Conservation (phyloP, 2,888 invertebrate genomes). For the Pseudanteris insignis region DNA sequence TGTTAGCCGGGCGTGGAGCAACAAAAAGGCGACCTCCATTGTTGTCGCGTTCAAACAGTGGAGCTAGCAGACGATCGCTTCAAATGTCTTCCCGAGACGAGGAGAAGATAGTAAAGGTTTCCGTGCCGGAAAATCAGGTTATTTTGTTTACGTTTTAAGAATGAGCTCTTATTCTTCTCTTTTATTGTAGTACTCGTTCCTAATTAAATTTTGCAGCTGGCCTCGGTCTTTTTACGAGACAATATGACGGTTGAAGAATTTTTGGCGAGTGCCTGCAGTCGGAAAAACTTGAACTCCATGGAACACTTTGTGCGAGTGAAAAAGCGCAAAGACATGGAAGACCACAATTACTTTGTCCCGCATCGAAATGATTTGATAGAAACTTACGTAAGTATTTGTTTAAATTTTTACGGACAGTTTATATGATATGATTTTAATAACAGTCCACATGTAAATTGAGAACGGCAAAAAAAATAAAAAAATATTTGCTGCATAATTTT, state of each 20-base stretch:
- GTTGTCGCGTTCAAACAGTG: constrained; percentile 88
- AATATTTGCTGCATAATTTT: too few relatives aligned
- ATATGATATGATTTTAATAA: neutral
- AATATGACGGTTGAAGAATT: constrained; percentile 97
- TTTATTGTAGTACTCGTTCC: constrained; percentile 6
- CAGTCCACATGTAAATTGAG: too few relatives aligned
- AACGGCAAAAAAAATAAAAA: too few relatives aligned
- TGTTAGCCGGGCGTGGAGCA: constrained; percentile 89
- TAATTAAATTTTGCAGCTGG: constrained; percentile 66
- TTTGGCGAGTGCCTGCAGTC: constrained; percentile 88
- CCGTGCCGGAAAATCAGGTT: constrained; percentile 82
- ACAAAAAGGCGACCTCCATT: constrained; percentile 91
- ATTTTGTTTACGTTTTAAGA: constrained; percentile 20
- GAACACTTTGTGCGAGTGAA: constrained; percentile 96
- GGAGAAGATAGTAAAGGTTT: constrained; percentile 89
- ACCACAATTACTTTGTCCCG: constrained; percentile 95
- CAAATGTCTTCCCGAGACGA: constrained; percentile 89
- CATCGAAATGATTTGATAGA: constrained; percentile 94
- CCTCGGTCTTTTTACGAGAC: constrained; percentile 87
- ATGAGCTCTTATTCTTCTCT: too few relatives aligned
- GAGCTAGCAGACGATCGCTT: constrained; percentile 86
- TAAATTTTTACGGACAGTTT: neutral
- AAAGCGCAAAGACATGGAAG: constrained; percentile 93
- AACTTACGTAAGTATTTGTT: constrained; percentile 92
- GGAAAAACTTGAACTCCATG: constrained; percentile 90